Base-by-base conservation (phyloP, 2,113 vertebrate genomes). In the Agapornis roseicollis region DNA sequence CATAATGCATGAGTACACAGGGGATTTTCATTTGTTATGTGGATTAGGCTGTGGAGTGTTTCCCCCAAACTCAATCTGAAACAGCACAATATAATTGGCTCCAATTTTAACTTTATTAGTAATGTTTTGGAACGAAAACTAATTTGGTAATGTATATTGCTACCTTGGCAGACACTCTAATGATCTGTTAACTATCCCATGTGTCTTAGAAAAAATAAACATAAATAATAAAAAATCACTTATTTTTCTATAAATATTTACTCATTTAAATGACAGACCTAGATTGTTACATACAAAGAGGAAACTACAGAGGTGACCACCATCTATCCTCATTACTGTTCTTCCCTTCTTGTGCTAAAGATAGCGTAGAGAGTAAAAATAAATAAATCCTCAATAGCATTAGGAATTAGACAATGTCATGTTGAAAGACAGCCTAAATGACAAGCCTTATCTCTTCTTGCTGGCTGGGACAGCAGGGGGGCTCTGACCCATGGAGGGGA, bases 301-400 rank as follows among this genome's bases (percentile, higher is more conserved):
- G 22, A 88, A 44, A 64, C 68, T 49, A 61, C 37, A 92, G 50
- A 70, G 42, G 52, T 66, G 70, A 92, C 70, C 29, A 92, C 70
- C 29, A 49, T 77, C 79, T 81, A 61, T 88, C 79, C 89, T 94
- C 58, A 65, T 92, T 86, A 90, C 53, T 55, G 72, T 87, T 85
- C 91, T 72, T 74, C 85, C 70, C 72, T 90, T 87, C 85, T 90
- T 49, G 44, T 53, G 93, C 94, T 94, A 96, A 96, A 96, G 60
- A 96, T 93, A 94, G 79, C 69, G 53, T 28, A 68, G 41, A 80
- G 66, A 93, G 77, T 87, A 90, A 97, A 96, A 96, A 96, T 92
- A 97, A 96, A 86, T 76, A 97, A 94, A 93, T 92, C 96, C 91
- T 91, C 96, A 90, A 85, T 20, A 90, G 90, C 83, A 93, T 84